Evolutionary conservation across 2,797 vertebrate genomes (phyloP).

Genomic region (Pseudochromis fuscus): DNA sequence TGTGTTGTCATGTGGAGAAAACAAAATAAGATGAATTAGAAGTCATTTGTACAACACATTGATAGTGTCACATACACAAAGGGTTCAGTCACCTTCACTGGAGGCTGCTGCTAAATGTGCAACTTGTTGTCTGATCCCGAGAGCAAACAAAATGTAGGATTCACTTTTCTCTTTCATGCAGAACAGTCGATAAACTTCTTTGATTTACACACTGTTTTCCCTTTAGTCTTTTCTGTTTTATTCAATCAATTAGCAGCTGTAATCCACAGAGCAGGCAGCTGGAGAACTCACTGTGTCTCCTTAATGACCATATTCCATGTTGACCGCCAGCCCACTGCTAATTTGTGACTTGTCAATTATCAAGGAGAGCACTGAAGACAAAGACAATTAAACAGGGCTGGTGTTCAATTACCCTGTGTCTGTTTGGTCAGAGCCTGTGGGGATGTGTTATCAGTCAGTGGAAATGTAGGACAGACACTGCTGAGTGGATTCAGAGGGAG

Average conservation of each 20-base stretch:
- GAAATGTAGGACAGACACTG: conserved; percentile 11
- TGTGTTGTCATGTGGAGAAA: no score
- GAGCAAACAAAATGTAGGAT: not conserved
- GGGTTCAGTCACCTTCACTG: no score
- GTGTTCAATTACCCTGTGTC: conserved; percentile 8
- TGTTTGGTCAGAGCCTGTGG: conserved; percentile 18
- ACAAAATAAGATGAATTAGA: no score
- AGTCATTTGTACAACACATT: no score
- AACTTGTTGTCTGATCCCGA: not conserved
- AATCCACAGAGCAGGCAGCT: conserved; percentile 13
- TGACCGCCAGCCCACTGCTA: conserved; percentile 13
- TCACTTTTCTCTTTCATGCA: not conserved
- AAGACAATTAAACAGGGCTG: conserved; percentile 27
- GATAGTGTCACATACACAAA: no score
- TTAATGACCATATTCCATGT: conserved; percentile 38
- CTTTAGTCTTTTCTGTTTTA: conserved; percentile 10
- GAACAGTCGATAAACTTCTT: not conserved
- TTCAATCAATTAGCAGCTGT: conserved; percentile 25
- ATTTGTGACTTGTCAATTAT: conserved; percentile 34
- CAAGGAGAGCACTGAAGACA: conserved; percentile 1
- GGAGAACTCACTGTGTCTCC: not conserved
- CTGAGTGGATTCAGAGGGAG: not conserved
- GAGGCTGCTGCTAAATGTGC: not conserved
- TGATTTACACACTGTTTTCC: not conserved
- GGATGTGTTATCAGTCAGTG: conserved; percentile 20